These are phyloP conservation scores for Pocota personata DNA, from an alignment of 2,888 invertebrate genomes.

Conservation along the genomic window DNA sequence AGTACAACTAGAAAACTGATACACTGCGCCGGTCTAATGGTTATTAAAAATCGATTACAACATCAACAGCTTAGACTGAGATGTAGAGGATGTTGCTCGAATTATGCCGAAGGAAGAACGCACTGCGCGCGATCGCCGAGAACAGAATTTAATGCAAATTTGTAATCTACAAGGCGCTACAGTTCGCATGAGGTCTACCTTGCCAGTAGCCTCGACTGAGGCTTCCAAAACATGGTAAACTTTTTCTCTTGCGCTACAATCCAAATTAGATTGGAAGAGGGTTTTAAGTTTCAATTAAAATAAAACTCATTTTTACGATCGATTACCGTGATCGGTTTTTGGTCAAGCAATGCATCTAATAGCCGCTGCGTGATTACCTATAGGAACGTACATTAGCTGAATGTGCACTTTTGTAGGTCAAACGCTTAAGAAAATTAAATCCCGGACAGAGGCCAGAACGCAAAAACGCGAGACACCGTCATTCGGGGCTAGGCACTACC, in stretches of 20 bases:
- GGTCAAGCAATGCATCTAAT: conserved; percentile 53
- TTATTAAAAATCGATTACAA: conserved; percentile 60
- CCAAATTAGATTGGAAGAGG: conserved; percentile 26
- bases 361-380: conserved; percentile 28
- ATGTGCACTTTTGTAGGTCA: conserved; percentile 58
- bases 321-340: conserved; percentile 59
- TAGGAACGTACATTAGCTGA: conserved; percentile 8
- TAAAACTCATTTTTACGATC: conserved; percentile 61
- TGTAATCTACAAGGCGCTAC: conserved; percentile 25
- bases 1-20: conserved; percentile 41
- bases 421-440: conserved; percentile 59
- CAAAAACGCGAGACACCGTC: conserved; percentile 31
- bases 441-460: conserved; percentile 13
- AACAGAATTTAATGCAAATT: conserved; percentile 52
- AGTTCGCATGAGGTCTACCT: background rate
- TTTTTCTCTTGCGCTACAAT: background rate
- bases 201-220: background rate
- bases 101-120: conserved; percentile 19
- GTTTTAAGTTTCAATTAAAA: conserved; percentile 68
- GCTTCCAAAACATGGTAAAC: background rate
- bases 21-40: conserved; percentile 26
- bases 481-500: conserved; percentile 55
- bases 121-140: background rate
- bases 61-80: conserved; percentile 19
- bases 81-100: conserved; percentile 41